Conservation (phyloP, 2,888 invertebrate species). For the Stenolophus ochropezus region DNA sequence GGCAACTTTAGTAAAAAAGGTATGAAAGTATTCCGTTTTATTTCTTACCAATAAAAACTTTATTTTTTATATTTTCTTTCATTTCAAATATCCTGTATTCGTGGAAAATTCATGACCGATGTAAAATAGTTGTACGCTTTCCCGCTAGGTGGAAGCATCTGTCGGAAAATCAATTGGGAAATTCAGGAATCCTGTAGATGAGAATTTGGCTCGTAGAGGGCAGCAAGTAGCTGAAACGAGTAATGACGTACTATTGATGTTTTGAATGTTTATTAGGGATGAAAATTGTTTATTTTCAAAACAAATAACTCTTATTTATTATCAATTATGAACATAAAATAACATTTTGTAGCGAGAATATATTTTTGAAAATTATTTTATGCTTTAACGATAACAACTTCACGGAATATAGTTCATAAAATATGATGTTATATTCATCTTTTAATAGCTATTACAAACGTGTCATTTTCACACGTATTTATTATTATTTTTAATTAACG, state of each 20-base stretch:
- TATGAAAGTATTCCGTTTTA: conserved; percentile 27
- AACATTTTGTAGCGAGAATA: background rate
- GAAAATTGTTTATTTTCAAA: background rate
- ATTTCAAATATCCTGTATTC: background rate
- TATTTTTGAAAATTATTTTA: background rate
- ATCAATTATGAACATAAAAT: background rate
- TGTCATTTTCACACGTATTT: no score
- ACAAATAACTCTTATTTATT: background rate
- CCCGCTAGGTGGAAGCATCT: conserved; percentile 3
- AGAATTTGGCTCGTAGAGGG: background rate
- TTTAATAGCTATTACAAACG: no score
- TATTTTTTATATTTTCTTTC: conserved; percentile 31
- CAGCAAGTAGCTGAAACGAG: background rate
- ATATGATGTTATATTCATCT: no score
- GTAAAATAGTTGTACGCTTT: background rate
- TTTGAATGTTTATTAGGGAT: background rate
- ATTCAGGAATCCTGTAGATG: background rate
- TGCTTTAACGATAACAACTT: no score
- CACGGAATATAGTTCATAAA: no score
- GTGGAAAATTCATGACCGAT: conserved; percentile 14
- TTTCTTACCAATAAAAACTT: conserved; percentile 34
- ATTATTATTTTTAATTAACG: no score
- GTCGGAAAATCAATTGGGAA: background rate
- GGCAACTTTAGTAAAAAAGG: background rate
- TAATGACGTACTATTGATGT: background rate